These are phyloP conservation scores for Acrobeloides nanus DNA, from an alignment of 2,888 invertebrate species.

Conservation along the genomic window DNA sequence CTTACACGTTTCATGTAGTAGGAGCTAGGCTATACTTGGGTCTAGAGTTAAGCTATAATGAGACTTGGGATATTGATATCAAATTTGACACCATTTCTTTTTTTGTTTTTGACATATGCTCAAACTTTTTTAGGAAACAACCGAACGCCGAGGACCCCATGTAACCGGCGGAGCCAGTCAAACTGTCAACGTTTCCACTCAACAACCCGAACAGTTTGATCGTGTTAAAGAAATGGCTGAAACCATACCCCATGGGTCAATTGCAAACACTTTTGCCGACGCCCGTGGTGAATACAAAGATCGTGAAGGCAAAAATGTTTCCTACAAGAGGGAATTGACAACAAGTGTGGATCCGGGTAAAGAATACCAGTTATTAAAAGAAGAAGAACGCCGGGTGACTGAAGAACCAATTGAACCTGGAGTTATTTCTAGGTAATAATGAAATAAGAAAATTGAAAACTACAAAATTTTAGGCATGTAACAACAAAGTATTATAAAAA, in stretches of 20 bases:
- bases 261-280: slow-evolving; percentile 41
- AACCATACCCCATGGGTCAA: slow-evolving; percentile 29
- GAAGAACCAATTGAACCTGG: slow-evolving; percentile 47
- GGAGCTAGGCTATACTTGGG: too few relatives aligned
- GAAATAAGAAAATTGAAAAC: not conserved
- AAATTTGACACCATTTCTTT: too few relatives aligned
- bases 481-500: slow-evolving; percentile 53
- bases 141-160: too few relatives aligned
- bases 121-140: slow-evolving; percentile 17
- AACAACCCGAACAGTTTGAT: slow-evolving; percentile 15
- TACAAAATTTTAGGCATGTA: slow-evolving; percentile 29
- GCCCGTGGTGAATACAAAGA: slow-evolving; percentile 44
- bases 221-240: slow-evolving; percentile 13
- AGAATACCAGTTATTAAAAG: slow-evolving; percentile 40
- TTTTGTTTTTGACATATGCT: too few relatives aligned
- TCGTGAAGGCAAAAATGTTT: slow-evolving; percentile 42
- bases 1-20: too few relatives aligned
- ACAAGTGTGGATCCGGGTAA: slow-evolving; percentile 46
- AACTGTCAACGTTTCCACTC: slow-evolving; percentile 4
- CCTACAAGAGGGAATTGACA: slow-evolving; percentile 41
- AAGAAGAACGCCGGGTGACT: slow-evolving; percentile 43
- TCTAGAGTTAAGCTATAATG: too few relatives aligned
- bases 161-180: slow-evolving; percentile 8
- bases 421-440: slow-evolving; percentile 39
- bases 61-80: too few relatives aligned